Percentiles rank a stretch among this genome's conserved stretches.
Evolutionary conservation across 2,888 invertebrate genomes (phyloP).

Genomic region (Sthenelais limicola): DNA sequence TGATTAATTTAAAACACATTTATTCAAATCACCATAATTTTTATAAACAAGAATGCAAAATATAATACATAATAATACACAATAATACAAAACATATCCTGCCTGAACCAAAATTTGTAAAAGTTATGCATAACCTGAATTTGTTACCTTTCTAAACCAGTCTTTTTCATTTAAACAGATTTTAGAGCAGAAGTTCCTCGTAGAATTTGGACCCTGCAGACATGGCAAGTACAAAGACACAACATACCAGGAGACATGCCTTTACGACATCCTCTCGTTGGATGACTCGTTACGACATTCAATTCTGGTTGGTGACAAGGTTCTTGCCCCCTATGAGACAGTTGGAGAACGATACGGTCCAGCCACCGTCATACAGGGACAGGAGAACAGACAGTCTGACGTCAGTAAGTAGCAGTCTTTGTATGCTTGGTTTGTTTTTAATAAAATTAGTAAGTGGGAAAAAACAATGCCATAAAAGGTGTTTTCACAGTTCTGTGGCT

Average conservation of each 20-base stretch:
- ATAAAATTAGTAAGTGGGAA: too few species aligned
- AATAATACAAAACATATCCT: not conserved
- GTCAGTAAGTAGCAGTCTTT: too few species aligned
- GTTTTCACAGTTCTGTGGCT: too few species aligned
- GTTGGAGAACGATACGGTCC: conserved; percentile 67
- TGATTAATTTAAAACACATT: too few species aligned
- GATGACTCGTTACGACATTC: conserved; percentile 68
- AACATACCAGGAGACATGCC: conserved; percentile 69
- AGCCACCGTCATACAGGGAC: conserved; percentile 68
- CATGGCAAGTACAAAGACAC: conserved; percentile 68
- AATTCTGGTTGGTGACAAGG: conserved; percentile 66
- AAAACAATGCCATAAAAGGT: too few species aligned
- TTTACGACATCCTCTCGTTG: conserved; percentile 69
- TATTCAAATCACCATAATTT: not conserved
- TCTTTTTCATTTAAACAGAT: conserved; percentile 41
- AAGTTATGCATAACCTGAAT: not conserved
- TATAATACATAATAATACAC: not conserved
- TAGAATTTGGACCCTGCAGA: conserved; percentile 69
- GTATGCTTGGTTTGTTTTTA: too few species aligned
- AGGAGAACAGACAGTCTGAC: conserved; percentile 58
- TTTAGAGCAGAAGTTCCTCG: conserved; percentile 61
- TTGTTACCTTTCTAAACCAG: not conserved
- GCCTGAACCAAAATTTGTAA: not conserved
- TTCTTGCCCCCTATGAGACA: conserved; percentile 68
- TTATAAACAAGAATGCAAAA: not conserved